Percentiles rank a stretch among this genome's conserved stretches.
These are phyloP conservation scores for Ochropacha duplaris DNA, from an alignment of 2,888 invertebrate genomes.

Conservation along the genomic window DNA sequence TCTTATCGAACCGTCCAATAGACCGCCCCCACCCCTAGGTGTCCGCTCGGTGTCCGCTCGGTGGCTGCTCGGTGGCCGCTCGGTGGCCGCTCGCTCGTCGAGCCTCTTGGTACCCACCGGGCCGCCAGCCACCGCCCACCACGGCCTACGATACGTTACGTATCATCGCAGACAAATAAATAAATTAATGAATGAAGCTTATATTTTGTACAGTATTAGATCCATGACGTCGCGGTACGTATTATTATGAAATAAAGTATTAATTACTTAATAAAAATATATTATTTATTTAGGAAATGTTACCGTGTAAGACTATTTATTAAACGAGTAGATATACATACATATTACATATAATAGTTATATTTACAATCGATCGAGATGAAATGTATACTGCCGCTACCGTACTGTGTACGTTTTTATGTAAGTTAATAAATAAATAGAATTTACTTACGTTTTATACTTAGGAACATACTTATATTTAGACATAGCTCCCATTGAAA, in stretches of 20 bases:
- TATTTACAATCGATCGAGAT: conserved; percentile 27
- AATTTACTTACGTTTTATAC: too few species aligned
- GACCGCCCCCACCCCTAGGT: conserved; percentile 14
- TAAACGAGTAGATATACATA: conserved; percentile 26
- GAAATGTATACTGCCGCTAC: conserved; percentile 15
- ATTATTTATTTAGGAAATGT: conserved; percentile 54
- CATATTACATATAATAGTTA: conserved; percentile 12
- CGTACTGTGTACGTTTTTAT: conserved; percentile 37
- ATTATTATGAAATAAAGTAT: conserved; percentile 37
- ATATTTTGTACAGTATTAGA: conserved; percentile 62
- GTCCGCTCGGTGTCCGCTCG: conserved; percentile 6
- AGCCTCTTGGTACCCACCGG: too few species aligned
- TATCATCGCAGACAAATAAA: conserved; percentile 30
- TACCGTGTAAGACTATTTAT: conserved; percentile 32
- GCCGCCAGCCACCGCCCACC: too few species aligned
- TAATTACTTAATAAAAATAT: conserved; percentile 34
- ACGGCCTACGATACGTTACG: background rate
- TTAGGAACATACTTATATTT: too few species aligned
- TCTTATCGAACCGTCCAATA: conserved; percentile 53
- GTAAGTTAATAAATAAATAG: background rate
- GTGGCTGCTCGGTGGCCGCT: too few species aligned
- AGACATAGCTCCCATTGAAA: too few species aligned
- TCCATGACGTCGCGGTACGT: conserved; percentile 23
- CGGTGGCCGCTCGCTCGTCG: conserved; percentile 1
- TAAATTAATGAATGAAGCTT: conserved; percentile 16